A percentile compares a stretch with the other conserved stretches of the same genome.
Evolutionary conservation across 2,113 vertebrate genomes (phyloP).

Genomic region (Orycteropus afer): DNA sequence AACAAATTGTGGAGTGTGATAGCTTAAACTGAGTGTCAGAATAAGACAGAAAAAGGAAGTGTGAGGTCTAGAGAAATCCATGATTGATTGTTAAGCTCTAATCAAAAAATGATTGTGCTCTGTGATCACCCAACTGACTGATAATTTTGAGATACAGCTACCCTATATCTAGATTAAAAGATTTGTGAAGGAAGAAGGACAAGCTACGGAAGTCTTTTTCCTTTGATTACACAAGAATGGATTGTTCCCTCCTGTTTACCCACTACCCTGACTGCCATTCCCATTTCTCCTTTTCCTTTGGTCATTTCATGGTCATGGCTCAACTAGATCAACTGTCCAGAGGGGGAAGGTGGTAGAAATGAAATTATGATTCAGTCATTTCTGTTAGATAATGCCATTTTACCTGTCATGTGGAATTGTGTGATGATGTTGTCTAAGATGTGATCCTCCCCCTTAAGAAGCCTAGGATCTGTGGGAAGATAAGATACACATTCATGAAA

Average conservation of each 20-base stretch:
- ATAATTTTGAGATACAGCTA: background rate
- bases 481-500: background rate
- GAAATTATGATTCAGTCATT: background rate
- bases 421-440: background rate
- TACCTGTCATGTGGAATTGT: background rate
- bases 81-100: background rate
- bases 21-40: background rate
- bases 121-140: background rate
- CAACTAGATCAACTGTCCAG: background rate
- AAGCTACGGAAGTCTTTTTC: background rate
- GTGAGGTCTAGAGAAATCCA: background rate
- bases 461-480: background rate
- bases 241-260: background rate
- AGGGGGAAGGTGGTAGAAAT: background rate
- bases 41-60: conserved; percentile 35
- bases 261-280: background rate
- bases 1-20: background rate
- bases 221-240: background rate
- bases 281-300: background rate
- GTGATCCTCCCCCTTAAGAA: background rate
- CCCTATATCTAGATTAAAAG: rapidly evolving
- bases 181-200: background rate
- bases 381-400: background rate
- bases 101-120: background rate
- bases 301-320: conserved; percentile 37